Conservation (phyloP, 1,140 invertebrate genomes). For the Stegodyphus mimosarum region DNA sequence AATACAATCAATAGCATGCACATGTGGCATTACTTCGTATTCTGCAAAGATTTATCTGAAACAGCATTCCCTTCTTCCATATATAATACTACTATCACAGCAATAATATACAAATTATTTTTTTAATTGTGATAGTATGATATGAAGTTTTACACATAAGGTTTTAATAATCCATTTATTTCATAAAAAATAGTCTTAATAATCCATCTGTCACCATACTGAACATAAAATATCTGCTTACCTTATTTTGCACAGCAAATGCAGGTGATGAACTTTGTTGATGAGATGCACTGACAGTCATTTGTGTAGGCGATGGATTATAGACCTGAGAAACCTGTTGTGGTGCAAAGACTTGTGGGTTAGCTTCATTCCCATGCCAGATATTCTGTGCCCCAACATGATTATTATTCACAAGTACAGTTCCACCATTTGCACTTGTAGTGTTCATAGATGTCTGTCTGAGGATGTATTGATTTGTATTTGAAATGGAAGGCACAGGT, state of each 20-base stretch:
- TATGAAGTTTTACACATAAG: too few species aligned
- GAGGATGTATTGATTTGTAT: background rate
- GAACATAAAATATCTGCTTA: background rate
- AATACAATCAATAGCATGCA: too few species aligned
- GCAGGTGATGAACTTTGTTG: background rate
- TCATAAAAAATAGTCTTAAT: too few species aligned
- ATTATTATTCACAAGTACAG: conserved; percentile 7
- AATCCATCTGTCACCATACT: too few species aligned
- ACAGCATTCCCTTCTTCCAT: too few species aligned
- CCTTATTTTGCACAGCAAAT: background rate
- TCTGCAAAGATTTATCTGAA: too few species aligned
- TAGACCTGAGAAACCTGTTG: conserved; percentile 11
- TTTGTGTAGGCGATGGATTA: background rate
- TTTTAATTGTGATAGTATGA: too few species aligned
- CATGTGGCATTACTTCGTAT: too few species aligned
- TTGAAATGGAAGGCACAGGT: background rate
- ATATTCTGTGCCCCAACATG: background rate
- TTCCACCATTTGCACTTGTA: background rate
- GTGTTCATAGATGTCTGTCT: background rate
- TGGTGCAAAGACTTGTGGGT: background rate
- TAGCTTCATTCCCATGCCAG: background rate
- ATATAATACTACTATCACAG: too few species aligned
- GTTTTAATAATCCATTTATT: too few species aligned
- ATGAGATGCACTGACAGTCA: background rate
- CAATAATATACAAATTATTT: too few species aligned